Base-by-base conservation (phyloP, 2,797 vertebrate species). In the Anomalospiza imberbis region DNA sequence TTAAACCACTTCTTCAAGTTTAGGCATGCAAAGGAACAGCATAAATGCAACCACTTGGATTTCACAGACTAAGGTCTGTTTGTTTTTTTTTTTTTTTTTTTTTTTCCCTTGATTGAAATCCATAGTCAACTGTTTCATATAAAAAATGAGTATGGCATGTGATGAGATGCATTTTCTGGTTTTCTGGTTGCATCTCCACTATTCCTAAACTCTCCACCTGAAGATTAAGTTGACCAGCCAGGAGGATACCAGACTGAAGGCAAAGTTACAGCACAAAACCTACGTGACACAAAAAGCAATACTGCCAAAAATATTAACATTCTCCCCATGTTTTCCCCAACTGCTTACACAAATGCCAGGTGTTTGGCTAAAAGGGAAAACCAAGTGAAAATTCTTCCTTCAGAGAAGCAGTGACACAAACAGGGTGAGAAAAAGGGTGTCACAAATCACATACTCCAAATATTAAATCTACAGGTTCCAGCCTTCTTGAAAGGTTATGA, bases 1-100 rank as follows among this genome's bases (percentile, higher is more conserved):
- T 68, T 67, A 74, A 89, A 90, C 36, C 73, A 62, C 75, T 89
- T 77, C 40, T 75, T 76, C 6, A 93, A 63, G 61, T 57, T 85
- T 8, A 87, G 61, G 90, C 85, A 86, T 73, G 48, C 67, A 91
- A 94, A 96, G 65, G 62, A 93, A 70, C 85, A 86, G 65, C 77
- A 48, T 22, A 62, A 90, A 90, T 31, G 44, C 55, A 75, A 75
- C 44, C 58, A 51, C 60, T 58, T 12, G 1, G 15, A 78, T 36
- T 77, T 86, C 62, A 67, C 16, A 78, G 47, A 57, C 10, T 12
- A 45, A 47, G 16, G 36, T 61, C 68, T 92, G 68, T 19, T 19
- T 34, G 34, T 34, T 34, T 34, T 34, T 34, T n/a, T n/a, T n/a
- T n/a, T 73, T 13, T 4, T 7, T 24, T 13, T 45, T 38, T 38